Base-by-base conservation (phyloP, 1,140 invertebrate species). In the Euwallacea similis region DNA sequence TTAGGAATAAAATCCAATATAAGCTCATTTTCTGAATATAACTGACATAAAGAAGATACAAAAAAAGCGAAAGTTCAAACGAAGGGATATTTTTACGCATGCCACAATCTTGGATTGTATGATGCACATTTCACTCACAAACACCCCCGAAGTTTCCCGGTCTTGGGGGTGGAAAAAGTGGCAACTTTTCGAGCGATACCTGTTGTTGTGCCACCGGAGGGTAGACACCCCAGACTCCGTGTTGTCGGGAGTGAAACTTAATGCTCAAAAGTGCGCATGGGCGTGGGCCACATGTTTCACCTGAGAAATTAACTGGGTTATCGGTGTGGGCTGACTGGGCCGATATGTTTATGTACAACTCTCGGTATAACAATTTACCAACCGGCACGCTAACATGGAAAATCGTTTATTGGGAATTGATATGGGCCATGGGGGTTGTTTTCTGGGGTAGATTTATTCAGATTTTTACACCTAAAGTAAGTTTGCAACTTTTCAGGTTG, bases 271-370 rank as follows among this genome's bases (percentile, higher is more conserved):
- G 54, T 66, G 66, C 66, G 66, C 66, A 69, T 69, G 66, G n/a
- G 13, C 59, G 47, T 33, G 41, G 8, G 33, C 15, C 68, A 70
- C 60, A 63, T 70, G 68, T 70, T 70, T 70, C 68, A 63, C 50
- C 59, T 70, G 59, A 63, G 47, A 70, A 55, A 70, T 70, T 70
- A 70, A 70, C 50, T 70, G 21, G 68, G 68, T 70, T 70, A 70
- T 11, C 33, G 54, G 42, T 42, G 68, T 55, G 47, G 41, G 33
- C n/a, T 21, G 59, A 55, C 33, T 42, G 44, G 61, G 61, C 46
- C n/a, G 10, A 42, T 47, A 47, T 64, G 46, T 47, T 15, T 64
- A 10, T 50, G 21, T 64, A 47, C n/a, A 64, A 15, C 16, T 50
- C 46, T 50, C 13, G 9, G 46, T 50, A 50, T 11, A 50, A 50